Percentiles rank a stretch among this genome's conserved stretches.
Evolutionary conservation across 2,113 vertebrate genomes (phyloP).

Genomic region (Nymphicus hollandicus): DNA sequence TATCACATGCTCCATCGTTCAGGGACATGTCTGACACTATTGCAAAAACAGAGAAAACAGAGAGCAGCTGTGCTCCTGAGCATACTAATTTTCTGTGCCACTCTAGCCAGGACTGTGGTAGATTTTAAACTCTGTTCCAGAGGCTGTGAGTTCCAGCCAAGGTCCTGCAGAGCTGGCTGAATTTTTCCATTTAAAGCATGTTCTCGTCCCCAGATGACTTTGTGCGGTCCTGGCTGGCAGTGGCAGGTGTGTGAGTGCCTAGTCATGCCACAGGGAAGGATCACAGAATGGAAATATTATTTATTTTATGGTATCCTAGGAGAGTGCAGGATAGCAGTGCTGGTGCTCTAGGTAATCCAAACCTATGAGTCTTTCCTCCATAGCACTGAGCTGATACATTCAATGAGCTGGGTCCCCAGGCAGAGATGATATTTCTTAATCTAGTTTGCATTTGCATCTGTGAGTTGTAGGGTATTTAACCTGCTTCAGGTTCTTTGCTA

Average conservation of each 20-base stretch:
- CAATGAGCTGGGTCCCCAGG: neutral
- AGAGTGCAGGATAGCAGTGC: neutral
- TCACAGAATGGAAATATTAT: neutral
- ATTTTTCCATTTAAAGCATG: conserved; percentile 29
- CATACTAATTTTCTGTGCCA: conserved; percentile 26
- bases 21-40: neutral
- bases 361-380: neutral
- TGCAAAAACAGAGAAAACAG: conserved; percentile 15
- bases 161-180: conserved; percentile 10
- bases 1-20: conserved; percentile 1
- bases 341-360: neutral
- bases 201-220: conserved; percentile 47
- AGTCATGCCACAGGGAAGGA: neutral
- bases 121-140: conserved; percentile 23
- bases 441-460: neutral
- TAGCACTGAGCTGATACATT: neutral
- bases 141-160: conserved; percentile 23
- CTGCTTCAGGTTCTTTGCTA: neutral
- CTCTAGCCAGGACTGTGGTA: neutral
- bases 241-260: neutral
- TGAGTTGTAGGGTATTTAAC: neutral
- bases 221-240: neutral
- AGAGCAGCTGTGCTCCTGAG: conserved; percentile 3
- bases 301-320: neutral
- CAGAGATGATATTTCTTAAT: neutral